Conservation (phyloP, 2,888 invertebrate species). For the Volucella bombylans region DNA sequence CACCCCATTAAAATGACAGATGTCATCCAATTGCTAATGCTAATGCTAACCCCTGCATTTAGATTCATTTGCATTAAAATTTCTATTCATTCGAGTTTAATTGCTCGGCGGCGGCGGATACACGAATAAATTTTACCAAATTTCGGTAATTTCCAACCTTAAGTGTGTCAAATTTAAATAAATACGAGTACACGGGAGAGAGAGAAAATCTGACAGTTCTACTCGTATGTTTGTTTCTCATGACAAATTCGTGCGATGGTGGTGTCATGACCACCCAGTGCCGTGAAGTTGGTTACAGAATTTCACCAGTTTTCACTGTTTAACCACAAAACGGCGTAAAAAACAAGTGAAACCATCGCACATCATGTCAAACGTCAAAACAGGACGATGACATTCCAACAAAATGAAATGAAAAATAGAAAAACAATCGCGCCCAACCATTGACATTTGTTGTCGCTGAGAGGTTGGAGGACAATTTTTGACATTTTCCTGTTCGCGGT, state of each 20-base stretch:
- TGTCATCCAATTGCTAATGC: constrained; percentile 37
- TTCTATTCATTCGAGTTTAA: constrained; percentile 69
- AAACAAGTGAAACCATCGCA: constrained; percentile 21
- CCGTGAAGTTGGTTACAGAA: constrained; percentile 15
- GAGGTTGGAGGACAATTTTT: constrained; percentile 62
- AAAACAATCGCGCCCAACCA: not conserved
- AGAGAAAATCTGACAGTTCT: constrained; percentile 28
- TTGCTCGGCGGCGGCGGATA: constrained; percentile 45
- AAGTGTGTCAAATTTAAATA: constrained; percentile 73
- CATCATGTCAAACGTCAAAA: constrained; percentile 58
- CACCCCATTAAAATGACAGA: constrained; percentile 69
- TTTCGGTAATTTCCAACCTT: constrained; percentile 57
- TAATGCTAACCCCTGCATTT: constrained; percentile 1
- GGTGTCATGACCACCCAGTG: constrained; percentile 14
- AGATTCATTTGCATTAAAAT: constrained; percentile 50
- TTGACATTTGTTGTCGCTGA: constrained; percentile 34
- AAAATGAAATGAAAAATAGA: constrained; percentile 2
- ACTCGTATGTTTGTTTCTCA: not conserved
- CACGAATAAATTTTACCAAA: constrained; percentile 30
- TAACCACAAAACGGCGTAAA: constrained; percentile 19
- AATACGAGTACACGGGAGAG: constrained; percentile 24
- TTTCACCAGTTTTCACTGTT: constrained; percentile 32
- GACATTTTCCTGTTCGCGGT: constrained; percentile 68
- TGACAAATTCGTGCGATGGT: constrained; percentile 53
- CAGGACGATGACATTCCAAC: constrained; percentile 7